Conservation (phyloP, 2,797 vertebrate genomes). For the Orestias chungarensis region DNA sequence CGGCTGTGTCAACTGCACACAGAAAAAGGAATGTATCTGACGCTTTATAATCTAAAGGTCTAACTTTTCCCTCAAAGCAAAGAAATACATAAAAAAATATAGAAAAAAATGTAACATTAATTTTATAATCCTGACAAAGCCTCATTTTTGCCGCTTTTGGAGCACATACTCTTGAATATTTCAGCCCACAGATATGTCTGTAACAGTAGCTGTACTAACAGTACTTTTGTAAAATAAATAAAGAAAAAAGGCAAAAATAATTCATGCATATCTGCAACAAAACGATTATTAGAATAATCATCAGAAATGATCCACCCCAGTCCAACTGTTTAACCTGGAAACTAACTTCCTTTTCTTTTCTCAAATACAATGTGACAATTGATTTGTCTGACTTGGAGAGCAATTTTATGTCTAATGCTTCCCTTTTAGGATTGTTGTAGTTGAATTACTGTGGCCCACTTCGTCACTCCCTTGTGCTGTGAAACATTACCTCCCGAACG, state of each 20-base stretch:
- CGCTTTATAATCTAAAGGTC: not conserved
- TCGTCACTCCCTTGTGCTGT: not conserved
- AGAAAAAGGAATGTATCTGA: not conserved
- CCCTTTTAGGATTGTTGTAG: slow-evolving; percentile 10
- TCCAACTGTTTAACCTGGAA: not conserved
- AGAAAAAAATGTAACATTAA: too few relatives aligned
- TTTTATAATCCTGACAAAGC: not conserved
- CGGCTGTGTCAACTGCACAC: not conserved
- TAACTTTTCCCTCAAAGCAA: not conserved
- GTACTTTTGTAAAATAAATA: not conserved
- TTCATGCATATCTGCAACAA: not conserved
- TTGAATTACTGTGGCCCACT: slow-evolving; percentile 17
- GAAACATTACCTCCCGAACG: not conserved
- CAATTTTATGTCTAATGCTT: slow-evolving; percentile 9
- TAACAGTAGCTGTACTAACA: too few relatives aligned
- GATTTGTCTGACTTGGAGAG: slow-evolving; percentile 5
- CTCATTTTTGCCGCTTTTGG: not conserved
- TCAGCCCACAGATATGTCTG: not conserved
- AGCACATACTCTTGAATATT: not conserved
- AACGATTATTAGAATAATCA: not conserved
- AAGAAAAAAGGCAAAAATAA: not conserved
- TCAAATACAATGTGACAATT: not conserved
- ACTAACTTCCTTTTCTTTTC: not conserved
- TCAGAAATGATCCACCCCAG: not conserved
- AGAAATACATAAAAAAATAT: too few relatives aligned